phyloP scores from a whole-genome alignment of 2,113 vertebrate genomes.

The Perca fluviatilis region DNA sequence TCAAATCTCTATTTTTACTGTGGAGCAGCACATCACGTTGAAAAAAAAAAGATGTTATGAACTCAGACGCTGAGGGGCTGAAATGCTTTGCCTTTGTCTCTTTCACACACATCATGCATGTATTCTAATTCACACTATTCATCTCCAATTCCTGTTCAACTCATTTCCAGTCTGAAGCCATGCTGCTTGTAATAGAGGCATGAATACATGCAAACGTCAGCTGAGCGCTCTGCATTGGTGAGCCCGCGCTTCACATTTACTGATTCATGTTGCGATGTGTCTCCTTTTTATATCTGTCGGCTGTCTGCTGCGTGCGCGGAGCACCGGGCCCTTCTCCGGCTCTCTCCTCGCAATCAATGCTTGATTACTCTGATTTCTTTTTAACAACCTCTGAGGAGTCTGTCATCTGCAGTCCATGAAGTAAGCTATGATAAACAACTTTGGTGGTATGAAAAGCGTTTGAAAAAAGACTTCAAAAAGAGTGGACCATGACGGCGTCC shows the following conservation, averaged over 20 bases:
- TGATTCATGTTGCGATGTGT: neutral
- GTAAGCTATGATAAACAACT: neutral
- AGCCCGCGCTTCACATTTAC: neutral
- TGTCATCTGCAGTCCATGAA: neutral
- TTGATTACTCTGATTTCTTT: slow-evolving; percentile 35
- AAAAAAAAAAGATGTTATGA: neutral
- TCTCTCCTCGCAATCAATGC: neutral
- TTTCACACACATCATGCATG: neutral
- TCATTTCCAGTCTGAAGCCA: neutral
- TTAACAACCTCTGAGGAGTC: slow-evolving; percentile 13
- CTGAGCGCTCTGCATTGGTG: neutral
- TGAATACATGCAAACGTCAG: neutral
- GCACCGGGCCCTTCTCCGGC: neutral
- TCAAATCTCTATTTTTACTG: neutral
- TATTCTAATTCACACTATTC: slow-evolving; percentile 3
- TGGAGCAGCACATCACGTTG: neutral
- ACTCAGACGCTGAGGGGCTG: neutral
- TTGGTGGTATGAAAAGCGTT: neutral
- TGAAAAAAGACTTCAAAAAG: neutral
- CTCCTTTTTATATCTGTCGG: neutral
- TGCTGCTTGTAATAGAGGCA: slow-evolving; percentile 1
- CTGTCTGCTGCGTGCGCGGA: neutral
- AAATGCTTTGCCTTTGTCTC: neutral
- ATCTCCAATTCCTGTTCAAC: slow-evolving; percentile 2
- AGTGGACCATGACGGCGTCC: neutral